Evolutionary conservation across 2,113 vertebrate species (phyloP), one percentile per base, ranked within the genome.

Genomic region (Oreochromis niloticus): DNA sequence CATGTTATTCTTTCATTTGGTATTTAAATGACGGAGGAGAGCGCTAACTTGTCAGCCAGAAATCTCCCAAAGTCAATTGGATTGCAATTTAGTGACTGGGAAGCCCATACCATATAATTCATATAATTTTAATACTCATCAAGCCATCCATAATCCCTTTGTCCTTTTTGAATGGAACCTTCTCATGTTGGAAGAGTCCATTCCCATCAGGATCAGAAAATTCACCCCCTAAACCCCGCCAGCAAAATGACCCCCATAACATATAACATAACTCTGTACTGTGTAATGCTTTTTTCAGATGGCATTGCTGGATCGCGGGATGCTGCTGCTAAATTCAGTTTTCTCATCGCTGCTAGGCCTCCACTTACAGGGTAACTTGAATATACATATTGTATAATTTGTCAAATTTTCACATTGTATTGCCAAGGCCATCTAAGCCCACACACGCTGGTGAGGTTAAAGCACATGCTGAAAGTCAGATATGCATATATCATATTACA

Each of bases 311-410:
- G 17, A 75, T 79, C 9, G 2, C 2, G 1, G 43, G 9, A 66
- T 50, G 46, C 46, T 78, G 46, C 73, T 78, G 27, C 9, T 78
- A n/a, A 27, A 78, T 52, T 78, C 73, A 30, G 16, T 66, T 82
- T 66, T 48, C 24, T 50, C 17, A 50, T 48, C 48, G 9, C 43
- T 78, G 46, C 71, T 78, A 19, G 14, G 16, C 43, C 73, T 78
- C 73, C 27, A 78, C 54, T 43, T 12, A 86, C 41, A 19, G 13
- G 46, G 41, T 68, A 82, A 82, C 17, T 30, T 81, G 34, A 88
- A 81, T 22, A 75, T 88, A 78, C 55, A 78, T 11, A 78, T 85
- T 68, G 78, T 78, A 85, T 82, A 55, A 86, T 89, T 82, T 85
- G 73, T 85, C 68, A 80, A 43, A 87, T 85, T 48, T 81, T 79